Evolutionary conservation across 2,113 vertebrate genomes (phyloP).

Genomic region (Archocentrus centrarchus): DNA sequence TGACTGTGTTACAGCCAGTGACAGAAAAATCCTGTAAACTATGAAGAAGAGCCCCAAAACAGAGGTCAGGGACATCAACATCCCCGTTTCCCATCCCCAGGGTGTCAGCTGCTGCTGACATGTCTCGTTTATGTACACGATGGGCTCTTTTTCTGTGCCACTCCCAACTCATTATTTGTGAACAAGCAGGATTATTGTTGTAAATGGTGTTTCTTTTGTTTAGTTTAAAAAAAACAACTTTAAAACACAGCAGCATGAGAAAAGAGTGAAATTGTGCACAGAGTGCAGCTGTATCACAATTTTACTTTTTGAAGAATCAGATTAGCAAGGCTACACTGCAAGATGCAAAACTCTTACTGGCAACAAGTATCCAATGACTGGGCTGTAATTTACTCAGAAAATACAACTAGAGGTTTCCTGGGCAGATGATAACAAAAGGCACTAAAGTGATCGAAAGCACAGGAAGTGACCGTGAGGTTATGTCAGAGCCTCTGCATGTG

Average conservation of each 20-base stretch:
- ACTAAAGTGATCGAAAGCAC: not conserved
- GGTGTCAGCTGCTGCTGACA: fast-evolving
- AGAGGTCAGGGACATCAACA: not conserved
- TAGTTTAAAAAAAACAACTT: too few species aligned
- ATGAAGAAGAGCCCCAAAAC: not conserved
- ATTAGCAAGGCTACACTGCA: fast-evolving
- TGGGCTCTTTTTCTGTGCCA: not conserved
- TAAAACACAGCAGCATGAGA: not conserved
- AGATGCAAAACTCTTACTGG: not conserved
- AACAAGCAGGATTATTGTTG: not conserved
- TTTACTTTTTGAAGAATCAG: not conserved
- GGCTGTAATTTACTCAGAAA: not conserved
- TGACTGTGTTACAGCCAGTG: not conserved
- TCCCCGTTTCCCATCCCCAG: not conserved
- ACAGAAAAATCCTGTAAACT: not conserved
- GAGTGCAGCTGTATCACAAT: not conserved
- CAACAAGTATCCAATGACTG: not conserved
- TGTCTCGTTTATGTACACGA: not conserved
- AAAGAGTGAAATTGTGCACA: not conserved
- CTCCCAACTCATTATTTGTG: not conserved
- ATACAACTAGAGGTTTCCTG: not conserved
- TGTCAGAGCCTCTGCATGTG: not conserved
- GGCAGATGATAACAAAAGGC: not conserved
- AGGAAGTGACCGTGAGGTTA: not conserved
- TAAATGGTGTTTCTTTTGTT: not conserved